These are phyloP conservation scores for Coracopsis vasa DNA, from an alignment of 2,113 vertebrate genomes.

Conservation along the genomic window DNA sequence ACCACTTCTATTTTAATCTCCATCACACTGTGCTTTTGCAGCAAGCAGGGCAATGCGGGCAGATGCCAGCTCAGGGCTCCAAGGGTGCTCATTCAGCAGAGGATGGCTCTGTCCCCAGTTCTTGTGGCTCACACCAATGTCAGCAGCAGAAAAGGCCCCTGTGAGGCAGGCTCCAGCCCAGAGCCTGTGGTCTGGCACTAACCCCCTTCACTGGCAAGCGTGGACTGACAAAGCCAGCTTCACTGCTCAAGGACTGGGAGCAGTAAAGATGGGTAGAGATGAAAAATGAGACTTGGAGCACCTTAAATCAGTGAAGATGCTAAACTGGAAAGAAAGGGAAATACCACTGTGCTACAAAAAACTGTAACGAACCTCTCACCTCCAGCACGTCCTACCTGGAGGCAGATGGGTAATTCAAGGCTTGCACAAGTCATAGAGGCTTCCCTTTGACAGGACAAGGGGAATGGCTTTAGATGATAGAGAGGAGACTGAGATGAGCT, in stretches of 20 bases:
- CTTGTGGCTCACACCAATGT: not conserved
- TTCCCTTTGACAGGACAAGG: not conserved
- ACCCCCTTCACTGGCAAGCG: not conserved
- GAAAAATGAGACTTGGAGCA: not conserved
- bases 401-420: not conserved
- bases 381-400: not conserved
- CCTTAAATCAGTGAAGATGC: not conserved
- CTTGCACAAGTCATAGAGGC: not conserved
- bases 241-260: not conserved
- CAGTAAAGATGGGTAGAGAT: not conserved
- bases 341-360: not conserved
- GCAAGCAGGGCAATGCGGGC: not conserved
- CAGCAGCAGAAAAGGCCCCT: not conserved
- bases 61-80: not conserved
- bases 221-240: not conserved
- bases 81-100: not conserved
- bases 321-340: not conserved
- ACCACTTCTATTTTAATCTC: not conserved
- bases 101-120: not conserved
- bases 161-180: not conserved
- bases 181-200: not conserved
- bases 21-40: not conserved
- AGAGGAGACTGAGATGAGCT: not conserved
- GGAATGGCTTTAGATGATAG: not conserved
- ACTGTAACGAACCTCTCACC: not conserved